Conservation (phyloP, 2,113 vertebrate genomes). For the Ageneiosus marmoratus region DNA sequence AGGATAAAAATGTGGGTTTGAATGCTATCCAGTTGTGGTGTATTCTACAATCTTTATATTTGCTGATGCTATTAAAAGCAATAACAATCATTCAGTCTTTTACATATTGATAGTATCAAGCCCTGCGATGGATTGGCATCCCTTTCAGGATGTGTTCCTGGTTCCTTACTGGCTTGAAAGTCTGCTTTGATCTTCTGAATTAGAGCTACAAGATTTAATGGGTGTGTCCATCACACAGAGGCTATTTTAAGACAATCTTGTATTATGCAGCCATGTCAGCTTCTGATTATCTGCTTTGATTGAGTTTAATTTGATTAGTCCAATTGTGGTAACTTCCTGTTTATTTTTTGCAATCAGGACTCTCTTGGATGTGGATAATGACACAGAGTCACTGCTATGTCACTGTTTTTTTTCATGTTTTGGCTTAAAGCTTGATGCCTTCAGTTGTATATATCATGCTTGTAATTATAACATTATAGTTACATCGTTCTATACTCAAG, state of each 20-base stretch:
- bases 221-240: not conserved
- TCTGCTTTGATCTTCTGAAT: not conserved
- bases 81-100: too few relatives aligned
- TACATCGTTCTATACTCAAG: not conserved
- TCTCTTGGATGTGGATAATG: not conserved
- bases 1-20: too few relatives aligned
- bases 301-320: not conserved
- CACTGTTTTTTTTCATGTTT: not conserved
- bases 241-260: constrained; percentile 9
- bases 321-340: constrained; percentile 47
- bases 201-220: constrained; percentile 5
- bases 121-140: too few relatives aligned
- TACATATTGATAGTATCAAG: too few relatives aligned
- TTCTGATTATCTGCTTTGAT: constrained; percentile 39
- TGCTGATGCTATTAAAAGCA: too few relatives aligned
- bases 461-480: too few relatives aligned
- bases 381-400: not conserved
- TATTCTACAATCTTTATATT: too few relatives aligned
- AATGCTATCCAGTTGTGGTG: too few relatives aligned
- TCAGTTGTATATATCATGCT: not conserved
- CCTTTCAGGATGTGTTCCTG: too few relatives aligned
- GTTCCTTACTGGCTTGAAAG: not conserved
- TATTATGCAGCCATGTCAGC: constrained; percentile 5
- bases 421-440: not conserved
- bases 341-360: constrained; percentile 43